Evolutionary conservation across 92 coral and sea anemone genomes (phyloP).

Genomic region (Umimayanthus chanpuru): DNA sequence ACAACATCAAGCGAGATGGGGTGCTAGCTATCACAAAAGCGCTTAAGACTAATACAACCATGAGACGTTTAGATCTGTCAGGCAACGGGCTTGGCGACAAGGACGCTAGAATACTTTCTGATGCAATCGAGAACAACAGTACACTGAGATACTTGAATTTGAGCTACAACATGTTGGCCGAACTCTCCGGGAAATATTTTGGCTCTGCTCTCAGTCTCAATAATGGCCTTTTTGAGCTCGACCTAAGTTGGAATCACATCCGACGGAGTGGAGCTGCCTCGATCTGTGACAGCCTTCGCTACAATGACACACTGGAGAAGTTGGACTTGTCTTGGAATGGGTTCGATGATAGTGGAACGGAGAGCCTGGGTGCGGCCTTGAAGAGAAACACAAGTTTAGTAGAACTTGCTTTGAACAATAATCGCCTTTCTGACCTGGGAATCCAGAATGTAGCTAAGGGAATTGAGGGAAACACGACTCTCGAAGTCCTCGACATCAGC

Average conservation of each 20-base stretch:
- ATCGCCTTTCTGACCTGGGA: slow-evolving; percentile 74
- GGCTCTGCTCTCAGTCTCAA: slow-evolving; percentile 81
- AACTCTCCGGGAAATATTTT: slow-evolving; percentile 73
- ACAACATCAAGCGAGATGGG: slow-evolving; percentile 75
- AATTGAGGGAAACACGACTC: slow-evolving; percentile 57
- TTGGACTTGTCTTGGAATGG: slow-evolving; percentile 88
- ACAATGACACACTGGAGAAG: slow-evolving; percentile 70
- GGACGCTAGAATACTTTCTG: slow-evolving; percentile 77
- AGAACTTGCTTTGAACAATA: slow-evolving; percentile 71
- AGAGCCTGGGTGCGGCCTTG: slow-evolving; percentile 68
- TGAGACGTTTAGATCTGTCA: slow-evolving; percentile 72
- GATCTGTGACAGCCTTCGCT: slow-evolving; percentile 67
- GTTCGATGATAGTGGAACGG: slow-evolving; percentile 81
- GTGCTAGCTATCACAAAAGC: slow-evolving; percentile 72
- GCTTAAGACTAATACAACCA: slow-evolving; percentile 64
- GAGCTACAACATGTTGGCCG: slow-evolving; percentile 84
- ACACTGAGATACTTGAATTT: slow-evolving; percentile 71
- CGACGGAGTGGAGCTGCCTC: slow-evolving; percentile 75
- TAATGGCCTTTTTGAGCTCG: slow-evolving; percentile 72
- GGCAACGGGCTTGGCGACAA: slow-evolving; percentile 86
- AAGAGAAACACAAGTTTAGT: slow-evolving; percentile 69
- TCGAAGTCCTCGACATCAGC: slow-evolving; percentile 68
- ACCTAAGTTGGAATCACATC: slow-evolving; percentile 85
- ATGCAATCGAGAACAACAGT: slow-evolving; percentile 78
- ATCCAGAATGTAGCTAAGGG: slow-evolving; percentile 69